These are phyloP conservation scores for Polydrusus pterygomalis DNA, from an alignment of 2,888 invertebrate genomes.

Conservation along the genomic window DNA sequence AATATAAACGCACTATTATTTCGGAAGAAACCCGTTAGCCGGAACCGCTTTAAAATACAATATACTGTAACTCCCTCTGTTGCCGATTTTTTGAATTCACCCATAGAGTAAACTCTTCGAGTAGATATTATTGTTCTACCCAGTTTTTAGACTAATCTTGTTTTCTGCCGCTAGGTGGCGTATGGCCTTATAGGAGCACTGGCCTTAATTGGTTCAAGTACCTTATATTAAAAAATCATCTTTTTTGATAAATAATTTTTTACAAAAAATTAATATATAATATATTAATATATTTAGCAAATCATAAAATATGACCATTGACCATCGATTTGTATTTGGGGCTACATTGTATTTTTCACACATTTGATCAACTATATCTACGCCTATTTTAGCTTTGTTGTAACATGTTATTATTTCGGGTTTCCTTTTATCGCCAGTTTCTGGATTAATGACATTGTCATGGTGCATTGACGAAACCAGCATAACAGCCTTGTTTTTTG, in stretches of 20 bases:
- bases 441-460: no score
- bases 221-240: no score
- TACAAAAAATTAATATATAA: no score
- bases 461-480: slow-evolving; percentile 55
- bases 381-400: no score
- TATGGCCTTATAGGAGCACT: neutral
- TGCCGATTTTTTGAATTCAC: slow-evolving; percentile 27
- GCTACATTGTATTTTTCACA: slow-evolving; percentile 11
- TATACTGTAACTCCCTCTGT: slow-evolving; percentile 27
- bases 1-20: slow-evolving; percentile 11
- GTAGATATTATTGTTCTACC: neutral
- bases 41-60: slow-evolving; percentile 25
- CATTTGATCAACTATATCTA: slow-evolving; percentile 62
- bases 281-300: no score
- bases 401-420: no score
- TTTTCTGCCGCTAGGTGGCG: neutral
- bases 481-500: slow-evolving; percentile 56
- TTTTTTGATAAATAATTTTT: no score
- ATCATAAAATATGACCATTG: no score
- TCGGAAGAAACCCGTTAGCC: slow-evolving; percentile 29
- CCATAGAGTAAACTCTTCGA: slow-evolving; percentile 22
- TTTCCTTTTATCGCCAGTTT: no score
- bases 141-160: no score
- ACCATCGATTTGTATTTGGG: slow-evolving; percentile 7
- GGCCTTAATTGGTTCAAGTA: no score